These are phyloP conservation scores for Sebastes kiyomatsui DNA, from an alignment of 2,797 vertebrate species.

Conservation along the genomic window DNA sequence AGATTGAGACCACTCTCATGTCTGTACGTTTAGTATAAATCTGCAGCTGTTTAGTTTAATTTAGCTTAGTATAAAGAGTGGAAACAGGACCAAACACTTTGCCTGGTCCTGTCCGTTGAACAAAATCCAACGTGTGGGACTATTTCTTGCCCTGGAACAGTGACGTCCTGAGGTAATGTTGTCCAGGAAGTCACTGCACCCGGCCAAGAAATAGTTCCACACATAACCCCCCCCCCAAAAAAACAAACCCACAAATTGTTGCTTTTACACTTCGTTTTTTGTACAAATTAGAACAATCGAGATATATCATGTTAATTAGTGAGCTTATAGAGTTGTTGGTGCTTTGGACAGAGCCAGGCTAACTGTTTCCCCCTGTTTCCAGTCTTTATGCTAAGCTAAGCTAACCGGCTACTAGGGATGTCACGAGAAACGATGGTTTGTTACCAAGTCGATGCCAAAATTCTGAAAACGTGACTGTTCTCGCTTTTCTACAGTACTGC, in stretches of 20 bases:
- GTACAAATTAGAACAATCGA: fast-evolving
- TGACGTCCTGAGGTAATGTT: no score
- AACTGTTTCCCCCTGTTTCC: no score
- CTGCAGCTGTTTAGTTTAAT: background rate
- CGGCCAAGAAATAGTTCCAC: background rate
- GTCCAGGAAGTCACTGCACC: background rate
- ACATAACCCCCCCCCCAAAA: background rate
- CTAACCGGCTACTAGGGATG: background rate
- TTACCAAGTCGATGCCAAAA: no score
- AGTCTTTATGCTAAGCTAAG: background rate
- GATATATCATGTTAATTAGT: background rate
- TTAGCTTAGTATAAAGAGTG: no score
- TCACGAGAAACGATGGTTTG: no score
- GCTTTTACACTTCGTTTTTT: background rate
- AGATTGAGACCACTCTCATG: background rate
- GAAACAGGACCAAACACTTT: background rate
- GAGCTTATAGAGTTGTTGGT: background rate
- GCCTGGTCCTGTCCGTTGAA: background rate
- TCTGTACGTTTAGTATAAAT: background rate
- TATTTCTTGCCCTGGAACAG: background rate
- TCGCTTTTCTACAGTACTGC: no score
- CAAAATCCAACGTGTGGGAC: background rate
- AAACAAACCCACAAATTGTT: background rate
- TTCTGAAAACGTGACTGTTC: no score
- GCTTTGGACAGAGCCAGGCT: background rate